These are phyloP conservation scores for Onychostoma macrolepis DNA, from an alignment of 2,113 vertebrate genomes.

Conservation along the genomic window DNA sequence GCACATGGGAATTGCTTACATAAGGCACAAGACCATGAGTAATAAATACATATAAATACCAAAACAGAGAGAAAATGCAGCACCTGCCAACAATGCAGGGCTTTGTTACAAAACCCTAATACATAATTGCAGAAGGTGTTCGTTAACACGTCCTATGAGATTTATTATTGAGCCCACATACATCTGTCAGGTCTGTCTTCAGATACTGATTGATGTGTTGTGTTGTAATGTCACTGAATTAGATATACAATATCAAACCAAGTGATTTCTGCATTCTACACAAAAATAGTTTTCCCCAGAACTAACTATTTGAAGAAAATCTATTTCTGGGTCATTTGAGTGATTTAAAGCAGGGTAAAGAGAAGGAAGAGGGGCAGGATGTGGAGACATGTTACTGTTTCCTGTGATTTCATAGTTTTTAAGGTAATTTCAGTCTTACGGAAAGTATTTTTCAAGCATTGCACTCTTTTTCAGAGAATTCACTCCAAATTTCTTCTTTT, in stretches of 20 bases:
- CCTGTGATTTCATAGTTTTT: neutral
- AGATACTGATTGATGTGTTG: neutral
- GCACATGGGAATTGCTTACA: neutral
- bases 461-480: neutral
- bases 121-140: conserved; percentile 9
- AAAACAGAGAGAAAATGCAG: neutral
- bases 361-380: neutral
- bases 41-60: neutral
- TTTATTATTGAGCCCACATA: conserved; percentile 6
- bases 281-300: too few species aligned
- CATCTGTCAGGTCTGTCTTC: neutral
- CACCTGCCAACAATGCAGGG: neutral
- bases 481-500: neutral
- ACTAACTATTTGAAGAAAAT: too few species aligned
- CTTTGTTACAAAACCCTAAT: neutral
- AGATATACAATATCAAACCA: too few species aligned
- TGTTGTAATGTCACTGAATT: too few species aligned
- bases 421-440: neutral
- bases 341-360: neutral
- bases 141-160: neutral
- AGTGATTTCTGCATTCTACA: too few species aligned
- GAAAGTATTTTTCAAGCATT: neutral
- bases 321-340: neutral
- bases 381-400: neutral
- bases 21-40: neutral